Evolutionary conservation across 2,888 invertebrate species (phyloP), one percentile per base, ranked within the genome.

Genomic region (Cybosia mesomella): DNA sequence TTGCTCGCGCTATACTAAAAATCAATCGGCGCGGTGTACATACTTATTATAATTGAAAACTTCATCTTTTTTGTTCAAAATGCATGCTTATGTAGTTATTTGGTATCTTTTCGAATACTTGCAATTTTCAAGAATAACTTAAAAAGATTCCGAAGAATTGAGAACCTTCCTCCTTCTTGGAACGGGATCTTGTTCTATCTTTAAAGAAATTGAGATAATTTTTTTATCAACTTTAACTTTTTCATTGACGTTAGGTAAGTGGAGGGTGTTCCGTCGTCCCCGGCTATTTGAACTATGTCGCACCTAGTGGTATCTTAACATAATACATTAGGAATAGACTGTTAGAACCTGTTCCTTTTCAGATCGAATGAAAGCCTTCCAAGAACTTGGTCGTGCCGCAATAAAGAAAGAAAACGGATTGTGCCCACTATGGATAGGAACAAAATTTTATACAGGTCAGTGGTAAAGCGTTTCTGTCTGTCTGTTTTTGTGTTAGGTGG

Each of bases 321-420:
- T 59, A 15, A 21, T 2, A 21, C 11, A 1, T 8, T 9, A 24
- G 5, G 18, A 5, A 24, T 32, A 24, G 22, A 9, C 13, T 24
- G 10, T 4, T 18, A 1, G 18, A 43, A 4, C 18, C 9, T 59
- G 7, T 7, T 28, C 7, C 13, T 5, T 66, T 59, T 24, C 66
- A 67, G 66, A 39, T 34, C 43, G 54, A 8, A 67, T 67, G 66
- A 57, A 55, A 36, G 66, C 32, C 13, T 61, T 57, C 5, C 66
- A 61, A 32, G 18, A 15, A 8, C 61, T 67, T 3, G 66, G 66
- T 0, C 36, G 34, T 18, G 66, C 43, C 49, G 66, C 66, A 8
- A 57, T 67, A 15, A 32, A 61, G 8, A 67, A 57, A 0, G 22
- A 61, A 3, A 28, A 57, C 28, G 66, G 66, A 0, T 24, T 67